Evolutionary conservation across 2,113 vertebrate species (phyloP).

Genomic region (Lethenteron camtschaticum): DNA sequence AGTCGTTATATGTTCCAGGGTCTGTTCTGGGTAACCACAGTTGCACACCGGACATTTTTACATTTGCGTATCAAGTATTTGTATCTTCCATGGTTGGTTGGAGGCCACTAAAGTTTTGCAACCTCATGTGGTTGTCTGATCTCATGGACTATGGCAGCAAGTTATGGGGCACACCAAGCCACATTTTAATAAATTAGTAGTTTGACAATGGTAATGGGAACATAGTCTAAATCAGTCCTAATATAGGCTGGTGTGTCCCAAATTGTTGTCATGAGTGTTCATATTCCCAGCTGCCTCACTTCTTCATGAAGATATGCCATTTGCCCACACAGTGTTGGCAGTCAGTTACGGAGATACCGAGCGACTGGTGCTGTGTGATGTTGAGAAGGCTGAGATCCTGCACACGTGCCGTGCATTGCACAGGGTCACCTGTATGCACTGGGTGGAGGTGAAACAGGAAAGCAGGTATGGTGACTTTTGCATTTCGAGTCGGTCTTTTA

Average conservation of each 20-base stretch:
- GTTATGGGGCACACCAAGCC: neutral
- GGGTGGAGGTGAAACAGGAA: conserved; percentile 86
- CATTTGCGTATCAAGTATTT: neutral
- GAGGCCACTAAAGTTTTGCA: neutral
- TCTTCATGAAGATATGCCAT: conserved; percentile 7
- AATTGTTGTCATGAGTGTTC: neutral
- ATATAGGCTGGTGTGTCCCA: neutral
- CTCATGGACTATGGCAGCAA: neutral
- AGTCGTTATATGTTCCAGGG: no score
- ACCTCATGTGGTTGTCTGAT: neutral
- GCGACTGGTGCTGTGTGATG: conserved; percentile 67
- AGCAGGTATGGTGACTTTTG: conserved; percentile 32
- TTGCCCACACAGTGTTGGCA: conserved; percentile 42
- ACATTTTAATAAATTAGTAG: neutral
- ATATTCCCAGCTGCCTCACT: neutral
- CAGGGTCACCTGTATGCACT: conserved; percentile 70
- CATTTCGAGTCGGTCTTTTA: no score
- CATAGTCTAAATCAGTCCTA: neutral
- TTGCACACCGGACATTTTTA: no score
- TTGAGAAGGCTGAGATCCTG: conserved; percentile 84
- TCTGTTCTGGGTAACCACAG: no score
- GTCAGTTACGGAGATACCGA: conserved; percentile 74
- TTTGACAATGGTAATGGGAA: neutral
- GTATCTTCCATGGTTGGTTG: neutral
- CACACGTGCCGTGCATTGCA: conserved; percentile 54